These are phyloP conservation scores for Acrobasis consociella DNA, from an alignment of 2,888 invertebrate species.

Conservation along the genomic window DNA sequence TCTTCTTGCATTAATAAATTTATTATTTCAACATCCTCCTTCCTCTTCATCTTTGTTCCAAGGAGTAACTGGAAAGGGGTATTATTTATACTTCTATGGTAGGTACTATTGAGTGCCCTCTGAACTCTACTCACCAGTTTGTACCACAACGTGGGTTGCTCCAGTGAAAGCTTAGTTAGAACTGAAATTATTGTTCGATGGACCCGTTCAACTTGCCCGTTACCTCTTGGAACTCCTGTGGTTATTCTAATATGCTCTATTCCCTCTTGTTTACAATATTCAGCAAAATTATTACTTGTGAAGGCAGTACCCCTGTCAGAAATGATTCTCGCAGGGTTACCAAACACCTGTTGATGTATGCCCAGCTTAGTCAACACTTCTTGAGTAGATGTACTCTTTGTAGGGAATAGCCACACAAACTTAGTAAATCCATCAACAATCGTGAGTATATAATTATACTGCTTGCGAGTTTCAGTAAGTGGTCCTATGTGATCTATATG, in stretches of 20 bases:
- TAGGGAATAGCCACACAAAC: no score
- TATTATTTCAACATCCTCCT: constrained; percentile 7
- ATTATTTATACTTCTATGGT: constrained; percentile 28
- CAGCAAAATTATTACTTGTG: constrained; percentile 32
- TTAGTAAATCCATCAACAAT: no score
- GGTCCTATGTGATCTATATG: constrained; percentile 5
- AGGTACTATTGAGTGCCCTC: constrained; percentile 30
- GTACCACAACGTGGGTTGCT: neutral
- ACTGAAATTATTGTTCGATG: constrained; percentile 1
- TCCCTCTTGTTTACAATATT: constrained; percentile 32
- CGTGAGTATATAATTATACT: neutral
- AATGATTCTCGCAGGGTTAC: constrained; percentile 21
- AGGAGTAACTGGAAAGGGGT: constrained; percentile 6
- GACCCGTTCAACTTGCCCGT: constrained; percentile 13
- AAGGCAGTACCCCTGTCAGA: constrained; percentile 36
- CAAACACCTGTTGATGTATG: constrained; percentile 36
- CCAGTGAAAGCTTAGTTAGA: neutral
- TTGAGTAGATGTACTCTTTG: constrained; percentile 18
- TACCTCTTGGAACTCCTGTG: neutral
- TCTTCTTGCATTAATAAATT: constrained; percentile 9
- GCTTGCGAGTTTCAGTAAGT: constrained; percentile 1
- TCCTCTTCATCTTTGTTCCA: constrained; percentile 13
- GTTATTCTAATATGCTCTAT: constrained; percentile 35
- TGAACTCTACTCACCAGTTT: neutral
- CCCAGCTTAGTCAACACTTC: constrained; percentile 32